Conservation (phyloP, 1,140 invertebrate species). For the Drosophila ercepeae region DNA sequence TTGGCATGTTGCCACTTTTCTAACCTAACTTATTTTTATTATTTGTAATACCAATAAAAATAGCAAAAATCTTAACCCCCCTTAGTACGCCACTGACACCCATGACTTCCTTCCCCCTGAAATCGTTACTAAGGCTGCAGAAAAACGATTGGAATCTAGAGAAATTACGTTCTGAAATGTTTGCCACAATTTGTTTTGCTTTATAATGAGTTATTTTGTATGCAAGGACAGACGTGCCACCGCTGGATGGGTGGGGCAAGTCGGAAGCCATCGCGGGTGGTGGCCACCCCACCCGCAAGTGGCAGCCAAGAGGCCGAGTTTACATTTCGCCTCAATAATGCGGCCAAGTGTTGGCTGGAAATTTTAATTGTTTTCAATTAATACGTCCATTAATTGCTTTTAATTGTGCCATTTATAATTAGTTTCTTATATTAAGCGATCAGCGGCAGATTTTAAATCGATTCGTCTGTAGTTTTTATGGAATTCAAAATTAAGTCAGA, state of each 20-base stretch:
- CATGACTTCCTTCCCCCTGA: not conserved
- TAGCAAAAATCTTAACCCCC: not conserved
- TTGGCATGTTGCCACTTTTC: too few species aligned
- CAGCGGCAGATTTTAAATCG: constrained; percentile 3
- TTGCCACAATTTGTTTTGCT: constrained; percentile 73
- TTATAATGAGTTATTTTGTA: constrained; percentile 73
- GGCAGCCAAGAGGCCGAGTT: constrained; percentile 9
- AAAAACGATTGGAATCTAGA: constrained; percentile 53
- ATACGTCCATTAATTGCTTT: constrained; percentile 37
- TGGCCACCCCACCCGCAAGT: not conserved
- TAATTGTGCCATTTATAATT: constrained; percentile 49
- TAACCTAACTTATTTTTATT: too few species aligned
- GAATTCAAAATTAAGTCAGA: not conserved
- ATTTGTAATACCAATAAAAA: too few species aligned
- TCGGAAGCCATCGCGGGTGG: not conserved
- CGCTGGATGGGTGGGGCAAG: not conserved
- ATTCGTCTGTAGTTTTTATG: not conserved
- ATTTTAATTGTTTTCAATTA: constrained; percentile 69
- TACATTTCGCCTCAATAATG: constrained; percentile 45
- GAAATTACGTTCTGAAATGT: constrained; percentile 71
- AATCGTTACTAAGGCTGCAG: constrained; percentile 1
- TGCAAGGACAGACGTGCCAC: constrained; percentile 32
- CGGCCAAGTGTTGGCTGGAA: constrained; percentile 32
- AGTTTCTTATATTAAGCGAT: constrained; percentile 28
- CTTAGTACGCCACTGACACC: not conserved